Evolutionary conservation across 2,113 vertebrate genomes (phyloP).

Genomic region (Cyprinus carpio): DNA sequence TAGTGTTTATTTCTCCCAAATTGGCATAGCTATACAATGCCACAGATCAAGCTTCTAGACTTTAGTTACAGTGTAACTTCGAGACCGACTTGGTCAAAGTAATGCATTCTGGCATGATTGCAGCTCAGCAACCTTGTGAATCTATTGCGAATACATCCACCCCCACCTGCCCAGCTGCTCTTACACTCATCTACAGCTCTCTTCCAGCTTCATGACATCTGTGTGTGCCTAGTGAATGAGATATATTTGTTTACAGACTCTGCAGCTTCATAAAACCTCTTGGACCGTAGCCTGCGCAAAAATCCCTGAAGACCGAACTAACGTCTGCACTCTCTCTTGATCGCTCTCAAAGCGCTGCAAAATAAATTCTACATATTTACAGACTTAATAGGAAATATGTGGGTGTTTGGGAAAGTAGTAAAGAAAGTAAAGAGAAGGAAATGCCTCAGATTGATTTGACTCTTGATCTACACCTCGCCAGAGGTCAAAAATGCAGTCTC

Average conservation of each 20-base stretch:
- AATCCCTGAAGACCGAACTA: not conserved
- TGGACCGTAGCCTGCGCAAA: constrained; percentile 13
- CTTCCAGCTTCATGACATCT: not conserved
- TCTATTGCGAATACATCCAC: constrained; percentile 15
- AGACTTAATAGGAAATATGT: not conserved
- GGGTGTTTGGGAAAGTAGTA: not conserved
- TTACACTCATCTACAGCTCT: not conserved
- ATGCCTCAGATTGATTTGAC: not conserved
- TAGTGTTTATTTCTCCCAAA: not conserved
- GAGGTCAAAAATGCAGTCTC: constrained; percentile 11
- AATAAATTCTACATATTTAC: constrained; percentile 12
- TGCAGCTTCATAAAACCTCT: constrained; percentile 20
- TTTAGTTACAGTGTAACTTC: not conserved
- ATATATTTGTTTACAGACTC: constrained; percentile 43
- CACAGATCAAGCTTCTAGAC: constrained; percentile 21
- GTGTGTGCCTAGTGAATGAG: constrained; percentile 27
- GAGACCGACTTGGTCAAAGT: not conserved
- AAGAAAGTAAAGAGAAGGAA: not conserved
- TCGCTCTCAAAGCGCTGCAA: not conserved
- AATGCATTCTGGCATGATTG: not conserved
- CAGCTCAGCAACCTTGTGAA: not conserved
- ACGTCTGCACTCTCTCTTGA: not conserved
- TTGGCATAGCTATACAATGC: not conserved
- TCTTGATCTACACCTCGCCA: not conserved
- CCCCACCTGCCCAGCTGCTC: constrained; percentile 14